Evolutionary conservation across 2,888 invertebrate species (phyloP).

Genomic region (Lutraria lutraria): DNA sequence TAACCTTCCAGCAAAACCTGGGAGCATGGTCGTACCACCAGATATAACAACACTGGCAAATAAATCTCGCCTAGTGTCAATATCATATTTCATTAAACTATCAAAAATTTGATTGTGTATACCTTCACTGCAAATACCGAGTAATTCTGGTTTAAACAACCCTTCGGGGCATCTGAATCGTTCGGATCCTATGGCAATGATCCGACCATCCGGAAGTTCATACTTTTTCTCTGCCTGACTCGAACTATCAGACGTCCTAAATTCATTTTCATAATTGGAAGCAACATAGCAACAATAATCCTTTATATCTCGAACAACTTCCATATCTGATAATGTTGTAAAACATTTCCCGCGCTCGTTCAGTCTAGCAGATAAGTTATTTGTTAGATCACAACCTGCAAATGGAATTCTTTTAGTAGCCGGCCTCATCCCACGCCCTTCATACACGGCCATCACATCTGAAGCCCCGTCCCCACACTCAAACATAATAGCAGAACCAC

Average conservation of each 20-base stretch:
- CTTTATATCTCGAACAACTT: conserved; percentile 72
- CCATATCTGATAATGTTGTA: conserved; percentile 78
- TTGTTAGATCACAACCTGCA: conserved; percentile 81
- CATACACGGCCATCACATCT: conserved; percentile 93
- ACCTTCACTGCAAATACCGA: conserved; percentile 78
- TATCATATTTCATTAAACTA: conserved; percentile 79
- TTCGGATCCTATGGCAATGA: conserved; percentile 84
- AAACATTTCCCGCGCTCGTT: conserved; percentile 81
- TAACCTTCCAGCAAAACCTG: conserved; percentile 89
- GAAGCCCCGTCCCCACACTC: conserved; percentile 98
- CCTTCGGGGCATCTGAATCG: conserved; percentile 81
- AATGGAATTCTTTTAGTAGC: conserved; percentile 80
- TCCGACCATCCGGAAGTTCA: conserved; percentile 82
- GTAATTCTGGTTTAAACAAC: conserved; percentile 82
- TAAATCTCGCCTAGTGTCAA: conserved; percentile 80
- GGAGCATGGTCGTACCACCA: conserved; percentile 97
- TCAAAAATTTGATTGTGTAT: conserved; percentile 79
- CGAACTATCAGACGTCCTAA: conserved; percentile 79
- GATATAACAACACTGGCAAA: conserved; percentile 80
- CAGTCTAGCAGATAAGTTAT: conserved; percentile 81
- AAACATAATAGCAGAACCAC: conserved; percentile 97
- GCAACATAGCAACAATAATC: conserved; percentile 93
- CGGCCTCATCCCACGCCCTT: conserved; percentile 75
- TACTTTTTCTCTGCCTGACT: conserved; percentile 76
- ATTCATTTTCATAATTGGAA: conserved; percentile 90